Base-by-base conservation (phyloP, 2,113 vertebrate species). In the Myrmecobius fasciatus region DNA sequence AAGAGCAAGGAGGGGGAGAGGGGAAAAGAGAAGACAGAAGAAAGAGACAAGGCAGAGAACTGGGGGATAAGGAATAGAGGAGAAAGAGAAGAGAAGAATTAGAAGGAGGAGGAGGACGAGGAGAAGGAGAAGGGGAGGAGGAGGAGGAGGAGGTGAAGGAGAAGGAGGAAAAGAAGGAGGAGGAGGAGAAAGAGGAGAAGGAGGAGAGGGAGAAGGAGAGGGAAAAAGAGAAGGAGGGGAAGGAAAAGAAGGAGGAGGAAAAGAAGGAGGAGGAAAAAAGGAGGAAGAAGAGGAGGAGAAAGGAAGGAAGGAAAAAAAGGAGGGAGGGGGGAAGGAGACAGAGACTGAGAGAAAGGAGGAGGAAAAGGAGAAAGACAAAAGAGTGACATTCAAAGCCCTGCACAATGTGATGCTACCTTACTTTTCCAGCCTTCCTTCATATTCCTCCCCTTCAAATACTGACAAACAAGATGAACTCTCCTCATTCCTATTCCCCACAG, bases 251-350 rank as follows among this genome's bases (percentile, higher is more conserved):
- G n/a, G 7, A 83, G 17, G 1, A 0, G 3, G 5, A n/a, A 11
- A 67, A 11, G 11, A 36, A 36, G 25, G 3, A 7, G 7, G 10
- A 26, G 9, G 10, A 8, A 52, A 14, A 11, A 31, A 36, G 10
- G 10, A 3, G 10, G 11, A 5, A 17, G 1, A 17, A 2, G 3
- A 3, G 20, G 3, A 20, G 8, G 3, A 7, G 6, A 24, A 25
- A 1, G 22, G 1, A 1, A 43, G 2, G 6, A 83, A 17, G 7
- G 9, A 2, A 8, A 8, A 28, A 10, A 9, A n/a, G 1, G 4
- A 75, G 1, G 6, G n/a, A 1, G 36, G 22, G 17, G 36, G n/a
- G 14, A 5, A 43, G 5, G 4, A 22, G 20, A 17, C 20, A 17
- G 52, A 53, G 22, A 20, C 17, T 0, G 20, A 1, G 11, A n/a